Conservation (phyloP, 2,888 invertebrate genomes). For the Euplagia quadripunctaria region DNA sequence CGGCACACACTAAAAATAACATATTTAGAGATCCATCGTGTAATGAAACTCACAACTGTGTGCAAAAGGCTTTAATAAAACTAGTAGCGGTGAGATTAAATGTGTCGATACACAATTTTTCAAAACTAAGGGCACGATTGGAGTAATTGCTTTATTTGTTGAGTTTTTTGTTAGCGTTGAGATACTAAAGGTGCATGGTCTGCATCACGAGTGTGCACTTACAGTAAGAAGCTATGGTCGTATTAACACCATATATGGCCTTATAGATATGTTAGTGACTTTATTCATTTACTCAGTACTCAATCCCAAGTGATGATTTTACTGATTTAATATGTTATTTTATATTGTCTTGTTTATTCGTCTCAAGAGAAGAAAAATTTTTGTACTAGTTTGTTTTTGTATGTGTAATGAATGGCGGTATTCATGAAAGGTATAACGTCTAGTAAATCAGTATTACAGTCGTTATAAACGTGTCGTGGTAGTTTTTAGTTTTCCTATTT, state of each 20-base stretch:
- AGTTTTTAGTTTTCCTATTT: too few species aligned
- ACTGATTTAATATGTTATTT: background rate
- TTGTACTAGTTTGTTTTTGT: too few species aligned
- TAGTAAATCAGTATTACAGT: too few species aligned
- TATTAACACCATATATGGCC: background rate
- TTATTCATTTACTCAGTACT: background rate
- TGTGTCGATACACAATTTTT: too few species aligned
- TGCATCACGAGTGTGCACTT: slow-evolving; percentile 10
- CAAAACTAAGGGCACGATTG: background rate
- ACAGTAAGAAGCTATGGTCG: background rate
- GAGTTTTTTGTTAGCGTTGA: slow-evolving; percentile 10
- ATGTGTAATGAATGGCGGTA: too few species aligned
- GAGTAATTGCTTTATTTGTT: slow-evolving; percentile 17
- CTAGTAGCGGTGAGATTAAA: background rate
- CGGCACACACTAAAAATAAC: slow-evolving; percentile 14
- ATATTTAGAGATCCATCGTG: slow-evolving; percentile 20
- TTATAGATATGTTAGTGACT: background rate
- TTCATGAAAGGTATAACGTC: too few species aligned
- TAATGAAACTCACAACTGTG: background rate
- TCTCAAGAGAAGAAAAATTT: too few species aligned
- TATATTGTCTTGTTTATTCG: background rate
- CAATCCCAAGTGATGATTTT: background rate
- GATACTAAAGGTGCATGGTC: background rate
- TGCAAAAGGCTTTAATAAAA: background rate
- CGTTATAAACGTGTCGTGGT: too few species aligned